Conservation (phyloP, 2,113 vertebrate genomes). For the Percopsis transmontana region DNA sequence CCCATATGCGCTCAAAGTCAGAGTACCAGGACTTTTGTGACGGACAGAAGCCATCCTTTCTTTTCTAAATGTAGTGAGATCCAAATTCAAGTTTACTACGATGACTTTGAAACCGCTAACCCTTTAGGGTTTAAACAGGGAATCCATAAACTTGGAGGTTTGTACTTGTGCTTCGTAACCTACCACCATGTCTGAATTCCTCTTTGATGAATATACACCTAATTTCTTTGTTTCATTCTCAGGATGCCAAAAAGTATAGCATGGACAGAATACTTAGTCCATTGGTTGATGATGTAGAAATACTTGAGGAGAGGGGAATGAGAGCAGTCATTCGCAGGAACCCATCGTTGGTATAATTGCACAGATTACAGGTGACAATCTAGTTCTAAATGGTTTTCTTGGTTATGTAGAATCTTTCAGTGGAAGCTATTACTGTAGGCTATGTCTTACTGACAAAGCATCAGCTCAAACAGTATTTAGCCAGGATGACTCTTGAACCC, state of each 20-base stretch:
- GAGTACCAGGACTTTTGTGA: conserved; percentile 15
- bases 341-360: conserved; percentile 22
- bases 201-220: conserved; percentile 21
- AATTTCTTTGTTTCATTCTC: conserved; percentile 30
- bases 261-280: conserved; percentile 20
- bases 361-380: conserved; percentile 30
- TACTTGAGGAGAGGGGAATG: conserved; percentile 21
- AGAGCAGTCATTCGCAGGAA: conserved; percentile 21
- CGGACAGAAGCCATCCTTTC: conserved; percentile 15
- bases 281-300: conserved; percentile 29
- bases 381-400: conserved; percentile 31
- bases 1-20: neutral
- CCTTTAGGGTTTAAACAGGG: conserved; percentile 6
- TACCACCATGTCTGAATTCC: conserved; percentile 21
- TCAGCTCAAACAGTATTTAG: conserved; percentile 14
- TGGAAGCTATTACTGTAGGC: conserved; percentile 15
- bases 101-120: conserved; percentile 20
- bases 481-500: conserved; percentile 17
- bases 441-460: conserved; percentile 12
- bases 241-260: conserved; percentile 38
- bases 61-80: conserved; percentile 6
- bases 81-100: conserved; percentile 12
- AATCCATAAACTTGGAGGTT: conserved; percentile 14
- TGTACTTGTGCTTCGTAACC: conserved; percentile 16
- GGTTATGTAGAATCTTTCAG: conserved; percentile 16